Conservation (phyloP, 2,113 vertebrate species). For the Chaetura pelagica region DNA sequence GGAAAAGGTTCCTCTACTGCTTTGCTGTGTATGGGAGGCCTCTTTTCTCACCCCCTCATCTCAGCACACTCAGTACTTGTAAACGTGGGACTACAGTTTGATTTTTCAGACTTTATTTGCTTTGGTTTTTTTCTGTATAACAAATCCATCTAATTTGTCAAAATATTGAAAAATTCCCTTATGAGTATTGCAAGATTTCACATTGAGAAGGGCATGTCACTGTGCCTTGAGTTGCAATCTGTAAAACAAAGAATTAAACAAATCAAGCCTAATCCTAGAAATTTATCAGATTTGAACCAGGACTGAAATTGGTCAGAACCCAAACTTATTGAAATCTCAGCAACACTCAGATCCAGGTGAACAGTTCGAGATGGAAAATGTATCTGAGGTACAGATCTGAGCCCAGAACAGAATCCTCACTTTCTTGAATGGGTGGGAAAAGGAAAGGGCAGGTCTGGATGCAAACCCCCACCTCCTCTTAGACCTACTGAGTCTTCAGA, state of each 20-base stretch:
- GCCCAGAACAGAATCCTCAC: neutral
- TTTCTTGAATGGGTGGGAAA: neutral
- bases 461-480: neutral
- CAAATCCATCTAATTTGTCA: neutral
- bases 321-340: neutral
- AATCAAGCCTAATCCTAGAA: neutral
- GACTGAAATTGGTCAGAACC: neutral
- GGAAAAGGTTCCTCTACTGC: neutral
- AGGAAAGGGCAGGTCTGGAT: neutral
- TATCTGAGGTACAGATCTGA: neutral
- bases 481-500: neutral
- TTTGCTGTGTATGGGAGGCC: neutral
- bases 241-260: neutral
- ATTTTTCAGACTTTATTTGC: neutral
- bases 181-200: neutral
- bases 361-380: neutral
- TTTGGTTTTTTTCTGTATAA: neutral
- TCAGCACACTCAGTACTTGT: neutral
- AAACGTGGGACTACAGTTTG: neutral
- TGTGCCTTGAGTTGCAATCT: neutral
- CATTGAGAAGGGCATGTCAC: neutral
- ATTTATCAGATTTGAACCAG: neutral
- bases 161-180: neutral
- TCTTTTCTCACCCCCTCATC: neutral
- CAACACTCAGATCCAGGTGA: neutral